Base-by-base conservation (phyloP, 2,888 invertebrate species). In the Cryptocheilus praepositus region DNA sequence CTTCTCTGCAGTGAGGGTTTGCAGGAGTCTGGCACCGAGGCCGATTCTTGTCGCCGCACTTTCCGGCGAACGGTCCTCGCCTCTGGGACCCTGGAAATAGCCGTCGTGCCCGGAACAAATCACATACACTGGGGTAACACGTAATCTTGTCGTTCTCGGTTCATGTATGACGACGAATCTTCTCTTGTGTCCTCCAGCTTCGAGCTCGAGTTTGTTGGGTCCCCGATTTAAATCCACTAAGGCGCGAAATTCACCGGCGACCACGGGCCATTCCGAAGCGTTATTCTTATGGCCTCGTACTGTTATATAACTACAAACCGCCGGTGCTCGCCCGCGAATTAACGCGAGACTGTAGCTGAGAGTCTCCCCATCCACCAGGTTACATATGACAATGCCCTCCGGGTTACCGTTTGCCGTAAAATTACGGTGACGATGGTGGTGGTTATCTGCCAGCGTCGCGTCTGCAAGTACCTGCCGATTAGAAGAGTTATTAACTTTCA, bases 1-100 rank as follows among this genome's bases (percentile, higher is more conserved):
- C 88, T 96, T 97, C 88, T 98, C 96, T 0, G 96, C 96, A 71
- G 95, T 94, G 76, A 98, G 90, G 67, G 94, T 92, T 89, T 98
- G 98, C 70, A 98, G 92, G 59, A 98, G 90, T 83, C 95, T 93
- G 13, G 95, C 92, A 55, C 95, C 94, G 5, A 96, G 89, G 62
- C 92, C 91, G 81, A 98, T 95, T 81, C 95, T 92, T 44, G 91
- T 90, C 79, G 94, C 93, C 18, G 95, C 96, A 87, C 93, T 93
- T 84, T 93, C 92, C 19, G 93, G 90, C 1, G 93, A 92, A 83
- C 92, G 92, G 76, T 94, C 92, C 73, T 92, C 90, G 43, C 90
- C 90, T 18, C 89, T 88, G 0, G 94, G 93, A 69, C 93, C 90
- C 81, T 85, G 79, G 86, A 96, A 96, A 79, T 90, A 90, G 44